A percentile compares a stretch with the other conserved stretches of the same genome.
phyloP scores from a whole-genome alignment of 2,888 invertebrate genomes.

The Chrysodeixis includens region DNA sequence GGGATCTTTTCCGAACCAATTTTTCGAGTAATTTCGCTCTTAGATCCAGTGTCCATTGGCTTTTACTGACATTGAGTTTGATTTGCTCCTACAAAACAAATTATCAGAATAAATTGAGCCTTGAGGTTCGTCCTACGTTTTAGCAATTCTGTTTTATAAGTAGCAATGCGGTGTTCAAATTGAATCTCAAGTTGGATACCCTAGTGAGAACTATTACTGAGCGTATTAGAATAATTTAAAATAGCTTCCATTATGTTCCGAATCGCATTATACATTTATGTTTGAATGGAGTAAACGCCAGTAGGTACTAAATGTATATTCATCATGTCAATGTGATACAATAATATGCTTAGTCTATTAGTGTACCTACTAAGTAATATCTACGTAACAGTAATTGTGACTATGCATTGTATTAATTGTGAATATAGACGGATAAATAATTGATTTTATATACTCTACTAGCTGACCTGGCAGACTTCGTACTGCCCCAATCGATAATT shows the following conservation, averaged over 20 bases:
- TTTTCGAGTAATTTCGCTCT: constrained; percentile 84
- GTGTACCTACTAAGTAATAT: too few relatives aligned
- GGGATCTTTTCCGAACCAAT: constrained; percentile 77
- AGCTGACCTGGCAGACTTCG: too few relatives aligned
- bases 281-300: background rate
- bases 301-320: background rate
- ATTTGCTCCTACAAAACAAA: constrained; percentile 63
- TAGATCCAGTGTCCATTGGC: constrained; percentile 72
- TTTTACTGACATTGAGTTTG: constrained; percentile 55
- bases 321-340: background rate
- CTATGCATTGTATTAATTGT: too few relatives aligned
- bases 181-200: background rate
- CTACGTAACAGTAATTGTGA: too few relatives aligned
- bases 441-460: too few relatives aligned
- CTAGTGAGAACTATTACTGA: constrained; percentile 5
- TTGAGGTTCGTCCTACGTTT: constrained; percentile 28
- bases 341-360: background rate
- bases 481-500: too few relatives aligned
- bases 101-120: constrained; percentile 63
- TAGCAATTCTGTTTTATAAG: background rate
- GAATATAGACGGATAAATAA: too few relatives aligned
- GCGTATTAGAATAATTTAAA: constrained; percentile 7
- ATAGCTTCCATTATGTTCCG: constrained; percentile 1
- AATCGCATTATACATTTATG: constrained; percentile 4
- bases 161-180: background rate